Evolutionary conservation across 2,113 vertebrate genomes (phyloP).

Genomic region (Syngnathoides biaculeatus): DNA sequence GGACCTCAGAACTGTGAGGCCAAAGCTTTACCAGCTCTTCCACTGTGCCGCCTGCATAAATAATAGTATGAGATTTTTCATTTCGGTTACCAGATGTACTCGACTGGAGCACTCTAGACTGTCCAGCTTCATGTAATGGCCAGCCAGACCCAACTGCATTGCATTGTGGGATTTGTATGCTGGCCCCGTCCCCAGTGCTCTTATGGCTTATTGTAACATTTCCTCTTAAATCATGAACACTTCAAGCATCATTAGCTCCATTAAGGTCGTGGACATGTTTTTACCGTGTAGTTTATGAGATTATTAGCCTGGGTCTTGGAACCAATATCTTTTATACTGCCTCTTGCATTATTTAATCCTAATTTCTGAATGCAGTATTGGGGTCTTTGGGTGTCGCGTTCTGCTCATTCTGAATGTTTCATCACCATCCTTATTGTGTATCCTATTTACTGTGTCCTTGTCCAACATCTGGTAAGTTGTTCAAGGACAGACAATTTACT

Average conservation of each 20-base stretch:
- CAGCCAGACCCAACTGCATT: not conserved
- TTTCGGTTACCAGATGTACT: not conserved
- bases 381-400: conserved; percentile 14
- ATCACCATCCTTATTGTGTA: conserved; percentile 21
- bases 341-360: conserved; percentile 15
- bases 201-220: not conserved
- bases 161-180: conserved; percentile 8
- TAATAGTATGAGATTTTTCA: not conserved
- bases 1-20: no score
- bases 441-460: conserved; percentile 50
- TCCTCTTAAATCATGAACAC: conserved; percentile 1
- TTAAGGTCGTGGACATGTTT: conserved; percentile 3
- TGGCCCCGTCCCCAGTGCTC: not conserved
- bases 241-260: not conserved
- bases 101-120: not conserved
- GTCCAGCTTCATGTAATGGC: not conserved
- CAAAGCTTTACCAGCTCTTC: no score
- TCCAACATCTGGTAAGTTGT: conserved; percentile 37
- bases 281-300: conserved; percentile 7
- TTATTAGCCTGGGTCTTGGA: not conserved
- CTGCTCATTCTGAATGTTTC: conserved; percentile 38
- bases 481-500: conserved; percentile 21
- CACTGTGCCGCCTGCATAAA: no score
- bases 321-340: not conserved
- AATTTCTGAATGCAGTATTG: conserved; percentile 3